Evolutionary conservation across 2,113 vertebrate genomes (phyloP).

Genomic region (Microtus oregoni): DNA sequence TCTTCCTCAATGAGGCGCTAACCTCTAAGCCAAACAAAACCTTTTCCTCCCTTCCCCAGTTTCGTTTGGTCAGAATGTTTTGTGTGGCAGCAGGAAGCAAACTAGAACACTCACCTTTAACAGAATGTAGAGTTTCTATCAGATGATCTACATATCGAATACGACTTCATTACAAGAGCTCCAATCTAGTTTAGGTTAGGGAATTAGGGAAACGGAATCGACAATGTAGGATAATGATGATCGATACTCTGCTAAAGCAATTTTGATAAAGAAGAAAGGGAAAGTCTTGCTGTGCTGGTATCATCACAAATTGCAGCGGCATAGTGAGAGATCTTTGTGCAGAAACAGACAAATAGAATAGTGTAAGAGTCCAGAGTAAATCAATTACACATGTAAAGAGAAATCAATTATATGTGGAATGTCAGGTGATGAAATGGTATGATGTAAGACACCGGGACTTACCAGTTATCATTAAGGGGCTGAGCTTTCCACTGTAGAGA

Average conservation of each 20-base stretch:
- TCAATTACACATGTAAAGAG: not conserved
- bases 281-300: not conserved
- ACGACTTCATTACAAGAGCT: not conserved
- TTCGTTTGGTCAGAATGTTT: not conserved
- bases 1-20: not conserved
- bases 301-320: not conserved
- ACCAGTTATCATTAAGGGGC: not conserved
- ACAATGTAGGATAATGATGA: not conserved
- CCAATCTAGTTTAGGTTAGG: not conserved
- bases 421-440: not conserved
- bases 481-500: not conserved
- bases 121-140: not conserved
- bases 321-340: not conserved
- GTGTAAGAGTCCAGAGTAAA: not conserved
- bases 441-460: not conserved
- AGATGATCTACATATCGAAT: not conserved
- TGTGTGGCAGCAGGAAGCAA: not conserved
- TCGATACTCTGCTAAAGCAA: not conserved
- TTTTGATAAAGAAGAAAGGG: not conserved
- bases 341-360: slow-evolving; percentile 4
- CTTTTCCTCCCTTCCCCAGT: not conserved
- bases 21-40: not conserved
- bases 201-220: not conserved
- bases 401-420: not conserved
- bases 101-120: not conserved